Percentiles rank a stretch among this genome's conserved stretches.
Evolutionary conservation across 2,113 vertebrate genomes (phyloP).

Genomic region (Takifugu flavidus): DNA sequence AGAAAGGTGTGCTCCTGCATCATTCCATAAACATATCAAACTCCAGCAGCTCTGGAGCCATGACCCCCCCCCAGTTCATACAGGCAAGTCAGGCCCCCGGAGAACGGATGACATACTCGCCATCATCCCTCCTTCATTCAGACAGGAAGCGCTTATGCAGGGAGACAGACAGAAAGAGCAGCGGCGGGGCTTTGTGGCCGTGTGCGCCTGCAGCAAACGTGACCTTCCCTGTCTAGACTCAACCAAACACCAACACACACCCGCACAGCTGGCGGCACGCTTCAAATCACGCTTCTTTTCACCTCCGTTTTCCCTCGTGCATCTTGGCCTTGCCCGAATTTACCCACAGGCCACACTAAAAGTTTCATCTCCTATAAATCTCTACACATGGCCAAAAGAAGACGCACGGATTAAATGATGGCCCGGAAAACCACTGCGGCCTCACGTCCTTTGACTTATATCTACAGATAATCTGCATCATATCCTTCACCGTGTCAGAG

Average conservation of each 20-base stretch:
- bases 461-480: neutral
- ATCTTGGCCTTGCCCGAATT: constrained; percentile 5
- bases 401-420: no score
- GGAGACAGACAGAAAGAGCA: neutral
- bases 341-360: constrained; percentile 40
- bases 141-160: neutral
- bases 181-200: neutral
- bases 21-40: neutral
- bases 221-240: constrained; percentile 39
- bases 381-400: constrained; percentile 17
- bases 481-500: no score
- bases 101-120: neutral
- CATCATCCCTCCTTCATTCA: constrained; percentile 8
- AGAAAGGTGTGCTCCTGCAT: no score
- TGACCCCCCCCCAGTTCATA: neutral
- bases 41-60: neutral
- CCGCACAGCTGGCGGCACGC: constrained; percentile 17
- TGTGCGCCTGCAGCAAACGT: constrained; percentile 29
- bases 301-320: no score
- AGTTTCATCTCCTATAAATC: constrained; percentile 35
- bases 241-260: constrained; percentile 31
- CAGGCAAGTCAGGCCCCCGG: neutral
- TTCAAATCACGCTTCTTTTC: constrained; percentile 11
- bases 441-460: neutral
- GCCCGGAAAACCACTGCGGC: no score